phyloP scores from a whole-genome alignment of 2,888 invertebrate genomes.

The Drosophila parthenogenetica region DNA sequence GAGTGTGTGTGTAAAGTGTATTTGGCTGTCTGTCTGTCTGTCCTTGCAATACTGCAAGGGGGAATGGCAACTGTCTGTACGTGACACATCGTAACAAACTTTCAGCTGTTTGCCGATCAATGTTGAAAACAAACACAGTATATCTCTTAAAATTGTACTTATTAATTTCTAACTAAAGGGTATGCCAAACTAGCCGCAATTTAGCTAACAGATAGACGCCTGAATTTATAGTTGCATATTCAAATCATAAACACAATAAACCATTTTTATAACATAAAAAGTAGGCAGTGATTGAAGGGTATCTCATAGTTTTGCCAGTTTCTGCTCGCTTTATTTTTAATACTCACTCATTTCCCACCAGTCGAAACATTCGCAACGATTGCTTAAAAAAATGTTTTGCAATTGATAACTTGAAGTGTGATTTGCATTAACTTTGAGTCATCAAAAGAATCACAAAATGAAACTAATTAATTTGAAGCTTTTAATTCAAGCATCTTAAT shows the following conservation, averaged over 20 bases:
- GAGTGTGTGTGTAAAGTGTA: background rate
- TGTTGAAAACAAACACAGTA: conserved; percentile 33
- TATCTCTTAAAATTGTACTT: too few species aligned
- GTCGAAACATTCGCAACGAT: background rate
- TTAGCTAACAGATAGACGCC: too few species aligned
- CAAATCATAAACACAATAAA: too few species aligned
- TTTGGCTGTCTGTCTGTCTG: background rate
- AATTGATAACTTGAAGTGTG: background rate
- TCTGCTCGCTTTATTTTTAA: too few species aligned
- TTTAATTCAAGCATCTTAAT: too few species aligned
- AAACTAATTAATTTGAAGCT: too few species aligned
- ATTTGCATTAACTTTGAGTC: background rate
- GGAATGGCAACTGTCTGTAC: conserved; percentile 10
- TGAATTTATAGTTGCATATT: too few species aligned
- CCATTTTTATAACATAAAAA: too few species aligned
- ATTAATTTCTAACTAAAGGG: too few species aligned
- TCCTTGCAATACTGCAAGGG: background rate
- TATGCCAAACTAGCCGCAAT: too few species aligned
- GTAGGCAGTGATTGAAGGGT: too few species aligned
- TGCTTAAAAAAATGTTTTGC: background rate
- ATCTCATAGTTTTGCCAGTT: too few species aligned
- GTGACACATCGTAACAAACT: conserved; percentile 28
- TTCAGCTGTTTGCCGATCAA: conserved; percentile 43
- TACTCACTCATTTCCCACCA: background rate
- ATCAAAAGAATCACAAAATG: background rate